A percentile compares a stretch with the other conserved stretches of the same genome.
Conservation (phyloP, 1,140 invertebrate species). For the Venustaconcha ellipsiformis region DNA sequence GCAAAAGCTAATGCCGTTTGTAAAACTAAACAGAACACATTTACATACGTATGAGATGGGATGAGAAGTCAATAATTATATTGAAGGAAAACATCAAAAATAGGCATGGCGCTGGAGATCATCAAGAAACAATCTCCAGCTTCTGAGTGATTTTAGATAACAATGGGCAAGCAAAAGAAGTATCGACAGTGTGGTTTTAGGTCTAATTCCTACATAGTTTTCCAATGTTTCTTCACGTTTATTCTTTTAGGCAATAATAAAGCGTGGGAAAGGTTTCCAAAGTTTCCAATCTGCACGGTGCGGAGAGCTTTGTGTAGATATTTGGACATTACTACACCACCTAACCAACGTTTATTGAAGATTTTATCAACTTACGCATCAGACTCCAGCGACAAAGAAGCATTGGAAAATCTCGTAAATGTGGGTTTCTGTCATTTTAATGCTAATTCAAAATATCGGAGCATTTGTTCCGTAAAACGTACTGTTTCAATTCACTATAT, state of each 20-base stretch:
- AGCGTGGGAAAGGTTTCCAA: slow-evolving; percentile 87
- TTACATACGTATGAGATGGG: not conserved
- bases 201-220: too few species aligned
- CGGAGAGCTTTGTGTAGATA: slow-evolving; percentile 84
- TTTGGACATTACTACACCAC: slow-evolving; percentile 93
- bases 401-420: slow-evolving; percentile 81
- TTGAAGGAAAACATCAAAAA: not conserved
- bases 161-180: too few species aligned
- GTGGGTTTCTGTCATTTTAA: slow-evolving; percentile 71
- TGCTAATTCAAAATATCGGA: not conserved
- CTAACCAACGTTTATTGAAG: slow-evolving; percentile 86
- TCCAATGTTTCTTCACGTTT: not conserved
- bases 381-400: slow-evolving; percentile 79
- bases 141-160: not conserved
- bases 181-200: not conserved
- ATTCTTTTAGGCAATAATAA: slow-evolving; percentile 78
- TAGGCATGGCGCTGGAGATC: not conserved
- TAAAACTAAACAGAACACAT: too few species aligned
- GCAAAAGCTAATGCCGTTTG: too few species aligned
- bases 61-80: not conserved
- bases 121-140: not conserved
- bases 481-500: not conserved
- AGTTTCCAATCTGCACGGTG: slow-evolving; percentile 83
- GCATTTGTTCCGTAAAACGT: not conserved
- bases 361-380: slow-evolving; percentile 85